Percentiles rank a stretch among this genome's conserved stretches.
phyloP scores from a whole-genome alignment of 2,888 invertebrate species.

The Camponotus fellah region DNA sequence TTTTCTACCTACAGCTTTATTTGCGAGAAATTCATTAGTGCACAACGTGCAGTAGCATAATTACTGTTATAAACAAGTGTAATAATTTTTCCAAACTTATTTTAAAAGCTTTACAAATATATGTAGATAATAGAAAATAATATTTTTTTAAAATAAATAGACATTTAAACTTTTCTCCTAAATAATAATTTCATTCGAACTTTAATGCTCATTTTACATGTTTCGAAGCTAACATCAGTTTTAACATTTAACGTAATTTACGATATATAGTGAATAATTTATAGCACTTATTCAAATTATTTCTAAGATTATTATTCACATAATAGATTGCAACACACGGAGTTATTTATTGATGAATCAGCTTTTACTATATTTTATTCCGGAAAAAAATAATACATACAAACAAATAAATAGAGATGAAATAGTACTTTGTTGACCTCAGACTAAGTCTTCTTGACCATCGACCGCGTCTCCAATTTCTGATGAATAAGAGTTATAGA shows the following conservation, averaged over 20 bases:
- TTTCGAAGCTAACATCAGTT: neutral
- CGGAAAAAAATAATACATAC: constrained; percentile 1
- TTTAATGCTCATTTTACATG: neutral
- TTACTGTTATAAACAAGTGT: neutral
- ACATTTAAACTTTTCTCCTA: neutral
- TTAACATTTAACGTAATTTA: neutral
- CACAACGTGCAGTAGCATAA: neutral
- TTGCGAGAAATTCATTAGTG: neutral
- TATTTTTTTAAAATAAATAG: constrained; percentile 15
- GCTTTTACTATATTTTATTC: neutral
- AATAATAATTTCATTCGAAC: neutral
- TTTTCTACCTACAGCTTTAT: neutral
- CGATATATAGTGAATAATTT: neutral
- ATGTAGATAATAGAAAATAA: neutral
- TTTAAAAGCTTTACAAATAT: neutral
- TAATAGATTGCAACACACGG: neutral
- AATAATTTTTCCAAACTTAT: neutral
- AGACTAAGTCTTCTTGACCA: neutral
- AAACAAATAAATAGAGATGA: neutral
- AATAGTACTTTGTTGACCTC: neutral
- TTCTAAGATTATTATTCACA: neutral
- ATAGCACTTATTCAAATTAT: neutral
- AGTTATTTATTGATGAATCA: neutral
- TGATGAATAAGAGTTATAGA: constrained; percentile 14
- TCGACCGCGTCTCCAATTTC: constrained; percentile 7